phyloP scores from a whole-genome alignment of 1,140 invertebrate species.

The Argopecten irradians region DNA sequence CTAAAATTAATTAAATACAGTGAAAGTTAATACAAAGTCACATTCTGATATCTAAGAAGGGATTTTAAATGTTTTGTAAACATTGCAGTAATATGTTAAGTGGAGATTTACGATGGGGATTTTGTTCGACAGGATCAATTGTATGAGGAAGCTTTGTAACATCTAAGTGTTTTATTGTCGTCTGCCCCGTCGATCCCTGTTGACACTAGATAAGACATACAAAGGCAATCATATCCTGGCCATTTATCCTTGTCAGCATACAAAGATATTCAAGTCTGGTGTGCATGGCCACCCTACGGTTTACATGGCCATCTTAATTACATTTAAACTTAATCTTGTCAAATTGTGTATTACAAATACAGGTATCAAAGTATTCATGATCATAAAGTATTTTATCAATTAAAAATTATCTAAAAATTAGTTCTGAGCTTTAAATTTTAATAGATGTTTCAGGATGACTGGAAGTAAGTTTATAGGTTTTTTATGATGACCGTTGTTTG shows the following conservation, averaged over 20 bases:
- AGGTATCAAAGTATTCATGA: not conserved
- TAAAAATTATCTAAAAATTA: not conserved
- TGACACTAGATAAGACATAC: slow-evolving; percentile 5
- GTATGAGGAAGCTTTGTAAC: not conserved
- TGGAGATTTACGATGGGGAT: not conserved
- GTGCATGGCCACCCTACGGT: not conserved
- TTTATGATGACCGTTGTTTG: not conserved
- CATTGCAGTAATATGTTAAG: not conserved
- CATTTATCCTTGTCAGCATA: not conserved
- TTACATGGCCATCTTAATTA: too few relatives aligned
- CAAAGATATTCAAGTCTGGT: not conserved
- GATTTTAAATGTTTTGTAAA: not conserved
- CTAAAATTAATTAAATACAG: not conserved
- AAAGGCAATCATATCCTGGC: not conserved
- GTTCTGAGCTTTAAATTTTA: not conserved
- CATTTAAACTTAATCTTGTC: not conserved
- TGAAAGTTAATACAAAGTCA: not conserved
- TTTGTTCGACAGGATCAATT: not conserved
- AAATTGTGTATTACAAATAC: not conserved
- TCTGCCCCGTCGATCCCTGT: not conserved
- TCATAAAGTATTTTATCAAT: not conserved
- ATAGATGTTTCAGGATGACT: not conserved
- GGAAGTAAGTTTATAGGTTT: not conserved
- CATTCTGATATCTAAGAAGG: not conserved
- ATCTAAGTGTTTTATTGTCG: not conserved